Percentiles rank a stretch among this genome's conserved stretches.
phyloP scores from a whole-genome alignment of 2,113 vertebrate species.

The Ginglymostoma cirratum region DNA sequence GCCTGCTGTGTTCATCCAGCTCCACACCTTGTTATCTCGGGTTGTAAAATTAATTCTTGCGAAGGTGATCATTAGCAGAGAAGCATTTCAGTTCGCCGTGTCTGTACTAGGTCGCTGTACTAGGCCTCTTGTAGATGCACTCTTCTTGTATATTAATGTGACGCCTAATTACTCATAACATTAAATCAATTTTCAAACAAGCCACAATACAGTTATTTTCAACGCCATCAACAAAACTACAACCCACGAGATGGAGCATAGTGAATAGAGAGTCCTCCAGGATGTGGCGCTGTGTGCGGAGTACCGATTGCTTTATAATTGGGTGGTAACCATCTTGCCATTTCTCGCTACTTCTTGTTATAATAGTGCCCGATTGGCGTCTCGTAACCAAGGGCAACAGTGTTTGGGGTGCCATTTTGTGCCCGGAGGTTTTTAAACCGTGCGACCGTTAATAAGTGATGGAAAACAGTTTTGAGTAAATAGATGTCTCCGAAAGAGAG shows the following conservation, averaged over 20 bases:
- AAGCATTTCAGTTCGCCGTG: no score
- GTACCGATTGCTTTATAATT: not conserved
- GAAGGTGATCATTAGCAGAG: no score
- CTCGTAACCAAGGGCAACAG: not conserved
- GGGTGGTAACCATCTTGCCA: not conserved
- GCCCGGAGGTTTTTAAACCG: not conserved
- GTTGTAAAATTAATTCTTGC: no score
- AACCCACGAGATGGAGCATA: no score
- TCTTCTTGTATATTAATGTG: not conserved
- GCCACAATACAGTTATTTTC: not conserved
- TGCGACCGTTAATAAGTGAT: not conserved
- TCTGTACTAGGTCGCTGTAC: no score
- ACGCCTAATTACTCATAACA: not conserved
- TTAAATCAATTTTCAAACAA: not conserved
- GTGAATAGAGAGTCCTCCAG: not conserved
- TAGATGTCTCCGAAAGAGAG: no score
- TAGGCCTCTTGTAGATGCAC: not conserved
- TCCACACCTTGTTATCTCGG: no score
- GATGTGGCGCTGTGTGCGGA: not conserved
- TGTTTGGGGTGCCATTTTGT: not conserved
- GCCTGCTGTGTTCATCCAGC: no score
- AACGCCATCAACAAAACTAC: not conserved
- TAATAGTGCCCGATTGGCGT: not conserved
- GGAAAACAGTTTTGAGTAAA: not conserved
- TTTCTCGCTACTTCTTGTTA: not conserved